Conservation (phyloP, 2,113 vertebrate species). For the Plestiodon gilberti region DNA sequence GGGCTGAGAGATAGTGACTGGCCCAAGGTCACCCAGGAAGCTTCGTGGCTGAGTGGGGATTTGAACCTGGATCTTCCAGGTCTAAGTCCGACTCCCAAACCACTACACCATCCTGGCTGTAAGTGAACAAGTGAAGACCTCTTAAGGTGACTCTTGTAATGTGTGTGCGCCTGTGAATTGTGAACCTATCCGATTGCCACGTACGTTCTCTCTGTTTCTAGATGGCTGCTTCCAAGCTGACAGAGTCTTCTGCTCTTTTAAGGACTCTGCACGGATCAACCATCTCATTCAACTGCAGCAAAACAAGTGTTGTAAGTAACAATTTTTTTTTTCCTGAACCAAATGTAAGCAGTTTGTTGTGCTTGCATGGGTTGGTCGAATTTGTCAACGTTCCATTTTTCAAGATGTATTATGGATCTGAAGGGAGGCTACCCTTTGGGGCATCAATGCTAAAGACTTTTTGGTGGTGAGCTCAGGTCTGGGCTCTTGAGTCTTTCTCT, state of each 20-base stretch:
- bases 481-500: no score
- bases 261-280: constrained; percentile 86
- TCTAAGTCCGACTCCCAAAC: no score
- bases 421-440: no score
- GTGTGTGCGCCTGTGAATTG: not conserved
- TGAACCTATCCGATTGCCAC: constrained; percentile 9
- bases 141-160: not conserved
- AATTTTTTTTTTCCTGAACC: not conserved
- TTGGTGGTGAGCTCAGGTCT: no score
- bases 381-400: not conserved
- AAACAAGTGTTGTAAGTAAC: constrained; percentile 78
- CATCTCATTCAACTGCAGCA: constrained; percentile 85
- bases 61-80: no score
- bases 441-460: no score
- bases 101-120: no score
- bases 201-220: constrained; percentile 42
- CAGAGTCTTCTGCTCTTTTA: constrained; percentile 47
- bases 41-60: no score
- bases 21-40: no score
- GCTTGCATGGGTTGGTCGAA: not conserved
- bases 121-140: no score
- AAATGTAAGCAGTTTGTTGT: not conserved
- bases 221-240: constrained; percentile 74
- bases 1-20: no score
- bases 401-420: not conserved